These are phyloP conservation scores for Tamandua tetradactyla DNA, from an alignment of 2,797 vertebrate species.

Conservation along the genomic window DNA sequence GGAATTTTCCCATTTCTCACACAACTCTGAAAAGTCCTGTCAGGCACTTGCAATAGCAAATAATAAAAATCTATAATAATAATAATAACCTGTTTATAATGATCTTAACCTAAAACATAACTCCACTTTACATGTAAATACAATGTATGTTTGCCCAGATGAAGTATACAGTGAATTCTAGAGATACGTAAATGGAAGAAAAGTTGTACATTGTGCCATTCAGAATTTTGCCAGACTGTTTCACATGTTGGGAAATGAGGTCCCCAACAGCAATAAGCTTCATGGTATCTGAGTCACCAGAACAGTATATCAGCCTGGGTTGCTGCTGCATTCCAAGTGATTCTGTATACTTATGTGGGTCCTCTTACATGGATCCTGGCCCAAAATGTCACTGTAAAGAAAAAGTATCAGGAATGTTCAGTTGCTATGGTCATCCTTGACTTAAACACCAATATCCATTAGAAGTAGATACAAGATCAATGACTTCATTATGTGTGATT, in stretches of 20 bases:
- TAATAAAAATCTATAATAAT: not conserved
- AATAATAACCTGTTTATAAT: not conserved
- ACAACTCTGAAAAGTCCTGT: not conserved
- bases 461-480: not conserved
- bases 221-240: not conserved
- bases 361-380: not conserved
- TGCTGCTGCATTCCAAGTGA: not conserved
- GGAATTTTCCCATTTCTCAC: not conserved
- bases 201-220: not conserved
- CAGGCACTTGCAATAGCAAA: not conserved
- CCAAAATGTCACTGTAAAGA: not conserved
- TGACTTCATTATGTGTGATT: not conserved
- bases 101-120: not conserved
- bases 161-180: not conserved
- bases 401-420: not conserved
- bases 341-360: not conserved
- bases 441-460: not conserved
- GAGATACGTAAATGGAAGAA: not conserved
- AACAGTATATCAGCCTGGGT: accelerated
- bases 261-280: not conserved
- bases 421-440: not conserved
- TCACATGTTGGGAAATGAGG: not conserved
- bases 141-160: not conserved
- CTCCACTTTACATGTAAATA: not conserved
- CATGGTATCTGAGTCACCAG: too few species aligned